Conservation (phyloP, 2,888 invertebrate genomes). For the Macrophya annulata region DNA sequence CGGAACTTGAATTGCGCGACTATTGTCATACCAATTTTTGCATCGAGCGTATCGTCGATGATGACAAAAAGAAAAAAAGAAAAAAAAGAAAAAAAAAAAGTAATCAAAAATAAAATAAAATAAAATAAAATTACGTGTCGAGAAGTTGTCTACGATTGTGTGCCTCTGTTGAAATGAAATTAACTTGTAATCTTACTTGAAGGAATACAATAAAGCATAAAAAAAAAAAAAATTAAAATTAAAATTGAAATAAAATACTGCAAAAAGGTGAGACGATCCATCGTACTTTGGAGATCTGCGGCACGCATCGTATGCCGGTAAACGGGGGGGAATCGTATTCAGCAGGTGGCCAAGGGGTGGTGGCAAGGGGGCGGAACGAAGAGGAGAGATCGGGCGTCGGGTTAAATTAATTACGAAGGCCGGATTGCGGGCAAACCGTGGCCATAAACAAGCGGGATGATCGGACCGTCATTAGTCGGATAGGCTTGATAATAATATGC, state of each 20-base stretch:
- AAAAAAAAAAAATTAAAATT: not conserved
- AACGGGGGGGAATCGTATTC: slow-evolving; percentile 36
- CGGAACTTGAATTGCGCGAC: slow-evolving; percentile 27
- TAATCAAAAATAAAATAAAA: too few species aligned
- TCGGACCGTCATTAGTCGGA: slow-evolving; percentile 73
- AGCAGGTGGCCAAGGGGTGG: slow-evolving; percentile 51
- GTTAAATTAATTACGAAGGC: slow-evolving; percentile 74
- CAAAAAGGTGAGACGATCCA: slow-evolving; percentile 7
- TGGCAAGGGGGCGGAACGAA: slow-evolving; percentile 46
- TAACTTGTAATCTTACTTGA: slow-evolving; percentile 28
- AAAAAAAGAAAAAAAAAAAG: too few species aligned
- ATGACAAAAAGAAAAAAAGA: too few species aligned
- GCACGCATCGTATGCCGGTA: slow-evolving; percentile 24
- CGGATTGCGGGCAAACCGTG: slow-evolving; percentile 66
- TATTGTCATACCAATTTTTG: slow-evolving; percentile 24
- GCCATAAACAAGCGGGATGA: slow-evolving; percentile 74
- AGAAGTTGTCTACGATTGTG: not conserved
- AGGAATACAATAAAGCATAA: not conserved
- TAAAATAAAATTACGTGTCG: too few species aligned
- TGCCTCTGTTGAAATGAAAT: slow-evolving; percentile 30
- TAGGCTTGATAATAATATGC: slow-evolving; percentile 74
- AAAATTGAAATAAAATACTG: not conserved
- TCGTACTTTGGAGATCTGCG: slow-evolving; percentile 20
- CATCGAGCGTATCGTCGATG: slow-evolving; percentile 27
- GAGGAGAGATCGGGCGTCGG: slow-evolving; percentile 57